phyloP scores from a whole-genome alignment of 1,140 invertebrate genomes.

The Radopholus similis region DNA sequence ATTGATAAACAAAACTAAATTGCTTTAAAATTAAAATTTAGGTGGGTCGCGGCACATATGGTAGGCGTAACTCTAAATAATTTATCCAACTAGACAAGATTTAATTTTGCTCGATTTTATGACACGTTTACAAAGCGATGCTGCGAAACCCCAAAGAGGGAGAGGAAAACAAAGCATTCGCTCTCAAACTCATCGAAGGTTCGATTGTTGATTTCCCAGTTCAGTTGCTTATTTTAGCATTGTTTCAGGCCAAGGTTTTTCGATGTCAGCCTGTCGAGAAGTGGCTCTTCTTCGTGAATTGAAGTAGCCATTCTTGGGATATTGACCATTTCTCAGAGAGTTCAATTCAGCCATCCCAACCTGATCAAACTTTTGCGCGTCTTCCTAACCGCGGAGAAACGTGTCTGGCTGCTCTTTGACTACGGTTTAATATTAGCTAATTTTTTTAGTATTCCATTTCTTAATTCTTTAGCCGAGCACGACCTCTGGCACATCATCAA shows the following conservation, averaged over 20 bases:
- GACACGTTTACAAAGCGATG: conserved; percentile 90
- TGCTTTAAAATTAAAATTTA: conserved; percentile 18
- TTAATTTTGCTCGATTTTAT: not conserved
- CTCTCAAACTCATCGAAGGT: conserved; percentile 98
- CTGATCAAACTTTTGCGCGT: conserved; percentile 75
- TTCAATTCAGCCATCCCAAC: conserved; percentile 52
- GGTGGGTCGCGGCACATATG: conserved; percentile 88
- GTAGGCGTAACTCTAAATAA: conserved; percentile 62
- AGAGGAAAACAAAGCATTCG: conserved; percentile 72
- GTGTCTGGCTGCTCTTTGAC: conserved; percentile 86
- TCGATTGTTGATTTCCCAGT: too few relatives aligned
- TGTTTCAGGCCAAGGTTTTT: conserved; percentile 74
- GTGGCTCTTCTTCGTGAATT: conserved; percentile 96
- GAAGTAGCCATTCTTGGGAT: too few relatives aligned
- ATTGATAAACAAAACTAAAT: too few relatives aligned
- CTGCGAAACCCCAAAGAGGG: conserved; percentile 66
- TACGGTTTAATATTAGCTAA: too few relatives aligned
- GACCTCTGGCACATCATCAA: conserved; percentile 99
- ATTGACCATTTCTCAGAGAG: not conserved
- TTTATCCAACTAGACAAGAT: not conserved
- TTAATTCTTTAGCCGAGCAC: too few relatives aligned
- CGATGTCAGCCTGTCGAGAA: conserved; percentile 98
- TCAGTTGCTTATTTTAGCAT: not conserved
- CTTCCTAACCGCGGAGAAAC: conserved; percentile 80
- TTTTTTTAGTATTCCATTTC: too few relatives aligned